Conservation (phyloP, 2,797 vertebrate genomes). For the Erethizon dorsatum region DNA sequence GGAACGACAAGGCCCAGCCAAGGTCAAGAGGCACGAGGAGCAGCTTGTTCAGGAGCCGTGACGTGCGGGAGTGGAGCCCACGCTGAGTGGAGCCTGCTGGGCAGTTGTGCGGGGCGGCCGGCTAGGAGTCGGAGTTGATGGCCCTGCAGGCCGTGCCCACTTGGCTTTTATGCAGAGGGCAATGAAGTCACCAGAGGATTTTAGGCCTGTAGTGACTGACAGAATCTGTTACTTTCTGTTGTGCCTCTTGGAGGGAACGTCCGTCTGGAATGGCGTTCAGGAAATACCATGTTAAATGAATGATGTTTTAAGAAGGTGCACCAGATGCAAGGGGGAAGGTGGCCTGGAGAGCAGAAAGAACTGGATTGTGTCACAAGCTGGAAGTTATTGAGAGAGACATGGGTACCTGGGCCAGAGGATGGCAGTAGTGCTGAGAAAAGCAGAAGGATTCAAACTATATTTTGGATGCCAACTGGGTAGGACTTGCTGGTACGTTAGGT, state of each 20-base stretch:
- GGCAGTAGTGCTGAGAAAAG: neutral
- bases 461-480: neutral
- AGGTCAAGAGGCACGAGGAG: neutral
- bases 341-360: neutral
- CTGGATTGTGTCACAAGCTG: neutral
- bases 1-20: neutral
- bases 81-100: neutral
- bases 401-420: neutral
- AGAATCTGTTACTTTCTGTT: neutral
- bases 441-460: neutral
- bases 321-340: neutral
- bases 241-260: neutral
- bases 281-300: neutral
- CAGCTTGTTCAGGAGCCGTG: neutral
- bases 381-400: neutral
- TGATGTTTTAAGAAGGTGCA: neutral
- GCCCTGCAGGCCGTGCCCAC: neutral
- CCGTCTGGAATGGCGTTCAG: neutral
- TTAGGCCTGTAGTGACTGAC: neutral
- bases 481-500: neutral
- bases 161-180: slow-evolving; percentile 12
- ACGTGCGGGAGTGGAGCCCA: neutral
- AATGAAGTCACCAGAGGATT: neutral
- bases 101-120: neutral
- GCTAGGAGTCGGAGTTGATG: neutral